Evolutionary conservation across 2,888 invertebrate species (phyloP), one percentile per base, ranked within the genome.

Genomic region (Chrysotoxum bicinctum): DNA sequence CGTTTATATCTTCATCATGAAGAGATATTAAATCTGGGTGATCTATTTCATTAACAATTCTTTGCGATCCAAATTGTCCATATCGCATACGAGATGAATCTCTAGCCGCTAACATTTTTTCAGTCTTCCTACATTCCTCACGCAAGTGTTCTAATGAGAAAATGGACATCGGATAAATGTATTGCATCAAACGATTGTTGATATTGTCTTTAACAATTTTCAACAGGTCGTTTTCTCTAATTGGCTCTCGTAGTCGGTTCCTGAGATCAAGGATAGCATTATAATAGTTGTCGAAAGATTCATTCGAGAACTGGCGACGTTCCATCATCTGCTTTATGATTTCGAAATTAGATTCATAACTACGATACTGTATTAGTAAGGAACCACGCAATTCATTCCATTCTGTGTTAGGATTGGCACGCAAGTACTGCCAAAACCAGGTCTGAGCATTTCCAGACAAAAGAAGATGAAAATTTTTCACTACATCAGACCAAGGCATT

Each of bases 381-480:
- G 77, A 60, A 21, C n/a, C 7, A 10, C 70, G 62, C 9, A 77
- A 19, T 1, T 48, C 54, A 9, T 21, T 1, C 70, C 70, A 62
- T 12, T 12, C 52, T 0, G 16, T 14, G 16, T 21, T 32, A 1
- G 73, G 78, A 45, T 54, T 48, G 7, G n/a, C 21, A 12, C 64
- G 54, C 10, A 40, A 40, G 9, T 56, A 69, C 6, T 54, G 77
- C 77, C 77, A 78, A 43, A 54, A 78, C 77, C 70, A 78, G 5
- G 48, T 64, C 21, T 50, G 54, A 3, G 70, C 70, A 5, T 48
- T 78, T 3, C 62, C 77, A 0, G n/a, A 1, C 16, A 77, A 19
- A 6, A 77, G 60, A 4, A 70, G 14, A 70, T 70, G 70, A 1
- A 68, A 60, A 40, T 78, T 73, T 8, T 21, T 37, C 0, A 73